Percentiles rank a stretch among this genome's conserved stretches.
Evolutionary conservation across 2,888 invertebrate species (phyloP).

Genomic region (Horisme vitalbata): DNA sequence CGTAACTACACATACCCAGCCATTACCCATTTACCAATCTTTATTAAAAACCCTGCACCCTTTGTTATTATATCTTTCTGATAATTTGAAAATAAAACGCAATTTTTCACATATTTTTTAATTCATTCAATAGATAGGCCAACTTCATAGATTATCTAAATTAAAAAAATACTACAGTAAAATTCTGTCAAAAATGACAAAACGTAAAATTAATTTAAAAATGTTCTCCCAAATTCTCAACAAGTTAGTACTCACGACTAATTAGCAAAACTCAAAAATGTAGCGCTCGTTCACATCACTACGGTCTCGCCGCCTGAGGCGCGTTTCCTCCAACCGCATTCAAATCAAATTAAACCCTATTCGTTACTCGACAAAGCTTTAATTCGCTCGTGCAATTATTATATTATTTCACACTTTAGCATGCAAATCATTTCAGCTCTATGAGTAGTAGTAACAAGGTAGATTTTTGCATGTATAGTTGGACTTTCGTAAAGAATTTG

Average conservation of each 20-base stretch:
- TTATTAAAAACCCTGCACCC: too few relatives aligned
- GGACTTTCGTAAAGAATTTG: conserved; percentile 47
- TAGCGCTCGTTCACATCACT: conserved; percentile 50
- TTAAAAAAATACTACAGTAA: background rate
- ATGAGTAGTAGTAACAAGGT: conserved; percentile 25
- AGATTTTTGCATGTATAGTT: conserved; percentile 20
- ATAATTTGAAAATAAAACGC: too few relatives aligned
- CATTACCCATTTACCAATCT: too few relatives aligned
- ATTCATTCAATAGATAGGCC: too few relatives aligned
- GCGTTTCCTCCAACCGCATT: conserved; percentile 26
- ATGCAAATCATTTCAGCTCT: conserved; percentile 30
- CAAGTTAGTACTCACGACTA: conserved; percentile 29
- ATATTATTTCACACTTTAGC: conserved; percentile 38
- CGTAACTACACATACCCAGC: too few relatives aligned
- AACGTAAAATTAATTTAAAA: conserved; percentile 22
- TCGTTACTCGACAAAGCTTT: conserved; percentile 43
- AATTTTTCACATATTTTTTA: too few relatives aligned
- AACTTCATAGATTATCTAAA: background rate
- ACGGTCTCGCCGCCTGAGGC: conserved; percentile 47
- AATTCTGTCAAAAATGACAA: conserved; percentile 3
- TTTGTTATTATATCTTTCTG: too few relatives aligned
- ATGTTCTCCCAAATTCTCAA: conserved; percentile 24
- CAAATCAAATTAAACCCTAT: conserved; percentile 48
- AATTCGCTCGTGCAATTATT: conserved; percentile 41
- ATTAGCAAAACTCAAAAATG: conserved; percentile 34